Evolutionary conservation across 2,113 vertebrate species (phyloP), one percentile per base, ranked within the genome.

Genomic region (Nipponia nippon): DNA sequence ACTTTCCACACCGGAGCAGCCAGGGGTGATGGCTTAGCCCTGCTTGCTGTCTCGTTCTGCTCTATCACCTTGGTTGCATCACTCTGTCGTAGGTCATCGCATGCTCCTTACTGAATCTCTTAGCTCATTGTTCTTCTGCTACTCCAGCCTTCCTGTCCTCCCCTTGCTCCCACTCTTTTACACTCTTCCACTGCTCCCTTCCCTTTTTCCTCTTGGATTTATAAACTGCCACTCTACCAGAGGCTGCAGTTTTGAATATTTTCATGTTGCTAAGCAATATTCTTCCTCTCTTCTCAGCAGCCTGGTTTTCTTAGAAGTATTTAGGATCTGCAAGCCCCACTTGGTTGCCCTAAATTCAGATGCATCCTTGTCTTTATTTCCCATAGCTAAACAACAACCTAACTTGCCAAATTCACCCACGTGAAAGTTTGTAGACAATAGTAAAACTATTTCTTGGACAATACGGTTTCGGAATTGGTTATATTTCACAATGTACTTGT

Each of bases 121-220:
- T 61, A 19, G 12, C 34, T 73, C 27, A 84, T 61, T 75, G 46
- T 62, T 55, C 47, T 79, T 42, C 63, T 73, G 32, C 34, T 86
- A 1, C 46, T 79, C 58, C 0, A 5, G 6, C 36, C 89, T 83
- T 23, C 22, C 47, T 1, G 0, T 76, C 53, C 46, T 49, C 3
- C 15, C 32, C 26, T n/a, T 63, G 27, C 42, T 11, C 38, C 47
- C 11, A 4, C 53, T 75, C 47, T 47, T 77, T 27, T 26, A 26
- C 9, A 3, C 8, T 44, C 27, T 49, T 44, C 62, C 46, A 15
- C 32, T 76, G 21, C 10, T 89, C 59, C 16, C 11, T 77, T 89
- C 55, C 23, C 21, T 47, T 77, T 13, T 77, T 49, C 20, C 36
- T 56, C 66, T 30, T 84, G 32, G 56, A 8, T 72, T 71, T 72